phyloP scores from a whole-genome alignment of 2,113 vertebrate genomes.

The Gallinago paraguaiae region DNA sequence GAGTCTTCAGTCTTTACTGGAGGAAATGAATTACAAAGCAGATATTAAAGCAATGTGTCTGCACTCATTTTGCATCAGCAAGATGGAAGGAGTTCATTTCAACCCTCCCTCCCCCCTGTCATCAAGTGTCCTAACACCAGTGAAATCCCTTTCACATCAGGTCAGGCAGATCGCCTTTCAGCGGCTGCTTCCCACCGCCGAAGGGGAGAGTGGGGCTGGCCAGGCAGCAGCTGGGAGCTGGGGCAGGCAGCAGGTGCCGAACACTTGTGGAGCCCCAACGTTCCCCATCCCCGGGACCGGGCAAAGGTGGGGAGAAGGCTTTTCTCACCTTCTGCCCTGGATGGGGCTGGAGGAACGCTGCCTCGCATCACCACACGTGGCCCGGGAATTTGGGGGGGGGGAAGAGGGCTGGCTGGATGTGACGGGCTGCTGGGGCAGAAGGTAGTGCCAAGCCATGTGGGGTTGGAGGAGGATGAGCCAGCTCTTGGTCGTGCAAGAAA shows the following conservation, averaged over 20 bases:
- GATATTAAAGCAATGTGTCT: constrained; percentile 67
- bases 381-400: too few relatives aligned
- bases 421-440: not conserved
- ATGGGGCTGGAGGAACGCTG: not conserved
- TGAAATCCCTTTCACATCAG: constrained; percentile 64
- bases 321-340: not conserved
- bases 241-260: constrained; percentile 55
- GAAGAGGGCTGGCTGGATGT: not conserved
- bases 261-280: constrained; percentile 35
- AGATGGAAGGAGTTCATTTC: constrained; percentile 54
- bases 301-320: not conserved
- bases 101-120: constrained; percentile 42
- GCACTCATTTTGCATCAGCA: constrained; percentile 65
- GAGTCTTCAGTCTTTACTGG: constrained; percentile 34
- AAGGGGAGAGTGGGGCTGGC: not conserved
- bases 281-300: not conserved
- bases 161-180: constrained; percentile 69
- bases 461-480: not conserved
- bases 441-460: not conserved
- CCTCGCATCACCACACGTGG: accelerated
- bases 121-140: constrained; percentile 61
- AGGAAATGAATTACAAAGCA: constrained; percentile 65
- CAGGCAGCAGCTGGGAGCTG: constrained; percentile 32
- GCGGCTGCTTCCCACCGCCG: constrained; percentile 33
- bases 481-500: not conserved